Conservation (phyloP, 2,113 vertebrate genomes). For the Cottus gobio region DNA sequence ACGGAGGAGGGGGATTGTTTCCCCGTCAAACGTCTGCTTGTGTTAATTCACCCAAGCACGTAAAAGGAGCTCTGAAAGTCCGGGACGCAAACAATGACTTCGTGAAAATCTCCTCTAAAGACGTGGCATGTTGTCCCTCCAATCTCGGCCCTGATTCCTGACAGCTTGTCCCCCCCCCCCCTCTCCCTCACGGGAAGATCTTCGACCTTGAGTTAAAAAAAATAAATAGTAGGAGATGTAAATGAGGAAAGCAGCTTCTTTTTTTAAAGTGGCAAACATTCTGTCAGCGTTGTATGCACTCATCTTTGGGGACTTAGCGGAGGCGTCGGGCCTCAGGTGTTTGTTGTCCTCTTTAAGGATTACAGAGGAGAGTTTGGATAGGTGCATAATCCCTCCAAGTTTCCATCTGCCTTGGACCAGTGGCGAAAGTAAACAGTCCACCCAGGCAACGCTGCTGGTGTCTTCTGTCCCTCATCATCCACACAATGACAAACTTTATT, state of each 20-base stretch:
- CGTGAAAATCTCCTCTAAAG: slow-evolving; percentile 5
- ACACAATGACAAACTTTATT: slow-evolving; percentile 6
- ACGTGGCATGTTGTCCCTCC: slow-evolving; percentile 15
- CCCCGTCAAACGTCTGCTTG: slow-evolving; percentile 14
- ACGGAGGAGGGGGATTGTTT: slow-evolving; percentile 9
- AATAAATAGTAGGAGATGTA: slow-evolving; percentile 47
- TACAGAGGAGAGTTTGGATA: slow-evolving; percentile 50
- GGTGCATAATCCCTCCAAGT: slow-evolving; percentile 60
- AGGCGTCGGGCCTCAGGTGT: slow-evolving; percentile 62
- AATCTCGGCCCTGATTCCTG: slow-evolving; percentile 13
- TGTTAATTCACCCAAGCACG: slow-evolving; percentile 23
- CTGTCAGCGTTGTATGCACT: slow-evolving; percentile 26
- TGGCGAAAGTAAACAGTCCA: slow-evolving; percentile 40
- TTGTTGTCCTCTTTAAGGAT: slow-evolving; percentile 65
- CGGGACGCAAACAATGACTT: slow-evolving; percentile 25
- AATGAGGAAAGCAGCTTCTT: slow-evolving; percentile 55
- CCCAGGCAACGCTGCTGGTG: not conserved
- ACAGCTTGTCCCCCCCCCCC: too few relatives aligned
- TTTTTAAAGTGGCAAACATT: slow-evolving; percentile 28
- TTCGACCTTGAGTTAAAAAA: slow-evolving; percentile 54
- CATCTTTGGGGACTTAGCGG: slow-evolving; percentile 48
- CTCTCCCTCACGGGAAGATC: too few relatives aligned
- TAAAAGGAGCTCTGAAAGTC: slow-evolving; percentile 21
- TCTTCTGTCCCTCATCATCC: not conserved
- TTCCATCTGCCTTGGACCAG: slow-evolving; percentile 29